Percentiles rank a stretch among this genome's conserved stretches.
Conservation (phyloP, 2,797 vertebrate genomes). For the Liparis tanakae region DNA sequence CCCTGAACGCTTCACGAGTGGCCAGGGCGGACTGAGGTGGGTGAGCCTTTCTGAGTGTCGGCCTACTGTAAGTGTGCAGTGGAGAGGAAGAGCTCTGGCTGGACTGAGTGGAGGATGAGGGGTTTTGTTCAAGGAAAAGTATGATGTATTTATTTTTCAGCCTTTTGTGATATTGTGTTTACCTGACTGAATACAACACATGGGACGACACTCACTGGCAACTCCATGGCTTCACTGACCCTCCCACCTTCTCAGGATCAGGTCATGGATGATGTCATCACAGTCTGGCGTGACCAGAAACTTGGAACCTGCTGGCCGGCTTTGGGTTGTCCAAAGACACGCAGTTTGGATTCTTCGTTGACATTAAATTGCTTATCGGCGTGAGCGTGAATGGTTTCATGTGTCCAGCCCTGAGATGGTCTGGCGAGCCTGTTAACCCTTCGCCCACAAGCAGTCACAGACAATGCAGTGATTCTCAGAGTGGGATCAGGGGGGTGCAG, state of each 20-base stretch:
- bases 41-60: neutral
- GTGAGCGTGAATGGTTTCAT: neutral
- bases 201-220: neutral
- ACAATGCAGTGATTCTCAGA: neutral
- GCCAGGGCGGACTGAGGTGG: constrained; percentile 12
- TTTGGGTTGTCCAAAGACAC: neutral
- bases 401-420: neutral
- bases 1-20: neutral
- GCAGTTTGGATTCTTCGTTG: neutral
- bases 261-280: constrained; percentile 1
- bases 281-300: neutral
- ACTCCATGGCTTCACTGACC: constrained; percentile 2
- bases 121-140: neutral
- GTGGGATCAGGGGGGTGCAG: too few species aligned
- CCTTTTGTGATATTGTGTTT: neutral
- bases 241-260: neutral
- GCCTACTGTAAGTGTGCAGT: constrained; percentile 1
- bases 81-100: neutral
- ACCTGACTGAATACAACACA: constrained; percentile 7
- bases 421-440: neutral
- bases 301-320: neutral
- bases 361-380: neutral
- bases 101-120: constrained; percentile 12
- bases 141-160: neutral
- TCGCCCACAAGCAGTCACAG: neutral